Base-by-base conservation (phyloP, 2,113 vertebrate species). In the Sander vitreus region DNA sequence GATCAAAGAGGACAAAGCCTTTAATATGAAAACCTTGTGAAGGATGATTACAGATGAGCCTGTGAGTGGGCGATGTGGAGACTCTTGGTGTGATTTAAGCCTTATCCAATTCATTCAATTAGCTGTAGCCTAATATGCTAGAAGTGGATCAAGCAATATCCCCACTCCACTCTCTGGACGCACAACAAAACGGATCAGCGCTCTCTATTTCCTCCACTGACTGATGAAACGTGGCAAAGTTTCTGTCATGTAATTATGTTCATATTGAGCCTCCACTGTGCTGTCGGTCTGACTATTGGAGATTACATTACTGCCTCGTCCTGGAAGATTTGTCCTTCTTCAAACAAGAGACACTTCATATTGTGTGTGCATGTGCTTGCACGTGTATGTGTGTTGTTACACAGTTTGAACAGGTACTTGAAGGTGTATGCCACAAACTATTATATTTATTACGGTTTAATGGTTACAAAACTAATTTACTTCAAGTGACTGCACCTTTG, bases 201-300 rank as follows among this genome's bases (percentile, higher is more conserved):
- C 43, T 74, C 68, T 83, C 51, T 21, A 36, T 81, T 81, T 64
- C 76, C 70, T 48, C 58, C 21, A 2, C 86, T 81, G 81, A 86
- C 80, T 81, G 88, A 90, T 92, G 81, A 86, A 90, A 89, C 53
- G 82, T 84, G 90, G 58, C 53, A 48, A 33, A 83, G 70, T 87
- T 88, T 91, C 85, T 65, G 75, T 88, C 85, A 90, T 89, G 69
- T 63, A 76, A 93, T 95, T 93, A 92, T 82, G 81, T 86, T 83
- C 50, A 86, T 84, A 90, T 58, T 77, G 83, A 85, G 76, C 57
- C 74, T 60, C 16, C 59, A 23, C 74, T 74, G 65, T 1, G 5
- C 84, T 70, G 80, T 68, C 78, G 80, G 89, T 88, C 68, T 36
- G 65, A 84, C 78, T 84, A 55, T 53, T 86, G 69, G 51, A 83